Percentiles rank a stretch among this genome's conserved stretches.
Evolutionary conservation across 1,140 invertebrate genomes (phyloP).

Genomic region (Idris sp.): DNA sequence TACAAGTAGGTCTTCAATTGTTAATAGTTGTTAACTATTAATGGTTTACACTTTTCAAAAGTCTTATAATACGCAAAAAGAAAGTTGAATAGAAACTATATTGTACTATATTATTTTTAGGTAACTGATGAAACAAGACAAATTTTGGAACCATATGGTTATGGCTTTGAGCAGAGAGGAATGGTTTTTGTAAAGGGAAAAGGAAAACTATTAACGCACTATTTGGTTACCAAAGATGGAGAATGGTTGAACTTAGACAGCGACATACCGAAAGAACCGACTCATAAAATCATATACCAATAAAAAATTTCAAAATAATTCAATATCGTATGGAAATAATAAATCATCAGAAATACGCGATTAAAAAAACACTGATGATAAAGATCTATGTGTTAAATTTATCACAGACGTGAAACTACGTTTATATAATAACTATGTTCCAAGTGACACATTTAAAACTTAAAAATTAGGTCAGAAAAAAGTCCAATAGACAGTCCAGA

Average conservation of each 20-base stretch:
- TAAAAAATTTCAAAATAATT: constrained; percentile 52
- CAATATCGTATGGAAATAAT: constrained; percentile 11
- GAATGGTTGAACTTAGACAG: constrained; percentile 74
- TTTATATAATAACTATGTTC: not conserved
- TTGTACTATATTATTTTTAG: constrained; percentile 79
- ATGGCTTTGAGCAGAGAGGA: constrained; percentile 93
- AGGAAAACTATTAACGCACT: constrained; percentile 96
- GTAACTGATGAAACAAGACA: constrained; percentile 94
- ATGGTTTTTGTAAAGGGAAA: constrained; percentile 96
- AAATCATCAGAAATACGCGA: constrained; percentile 3
- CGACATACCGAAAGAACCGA: constrained; percentile 73
- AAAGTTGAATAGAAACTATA: no score
- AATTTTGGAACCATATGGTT: constrained; percentile 92
- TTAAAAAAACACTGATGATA: constrained; percentile 14
- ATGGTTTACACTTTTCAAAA: no score
- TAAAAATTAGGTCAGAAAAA: constrained; percentile 15
- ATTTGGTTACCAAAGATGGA: constrained; percentile 80
- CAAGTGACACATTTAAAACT: not conserved
- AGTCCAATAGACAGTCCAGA: constrained; percentile 14
- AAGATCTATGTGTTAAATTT: constrained; percentile 12
- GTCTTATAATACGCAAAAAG: no score
- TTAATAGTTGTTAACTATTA: no score
- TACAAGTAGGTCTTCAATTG: no score
- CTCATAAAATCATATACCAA: constrained; percentile 77
- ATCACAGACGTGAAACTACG: constrained; percentile 33